Evolutionary conservation across 1,140 invertebrate genomes (phyloP), one percentile per base, ranked within the genome.

Genomic region (Cotesia typhae): DNA sequence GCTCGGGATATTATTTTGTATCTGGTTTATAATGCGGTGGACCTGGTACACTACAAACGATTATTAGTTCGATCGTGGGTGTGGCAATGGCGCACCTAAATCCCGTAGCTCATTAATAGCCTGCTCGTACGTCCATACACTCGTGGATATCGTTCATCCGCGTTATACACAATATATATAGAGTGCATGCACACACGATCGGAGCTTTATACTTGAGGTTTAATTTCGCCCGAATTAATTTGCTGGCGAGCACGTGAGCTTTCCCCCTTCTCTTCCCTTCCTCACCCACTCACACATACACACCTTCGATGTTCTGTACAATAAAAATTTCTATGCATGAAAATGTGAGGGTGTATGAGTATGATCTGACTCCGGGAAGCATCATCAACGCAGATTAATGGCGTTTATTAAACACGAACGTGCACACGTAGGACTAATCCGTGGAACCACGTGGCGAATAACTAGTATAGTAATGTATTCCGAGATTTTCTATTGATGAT

Each of bases 141-240:
- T 47, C 41, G 41, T 47, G 41, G 41, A 47, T 47, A 47, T 47
- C 41, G 41, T 47, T 7, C 41, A 47, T 7, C 41, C 41, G 41
- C 41, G 41, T 28, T 28, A 28, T 17, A 17, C 17, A 17, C 17
- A 17, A 17, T 28, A 28, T 28, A 28, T 28, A 28, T 28, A 28
- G 28, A 28, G 51, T 60, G 17, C 60, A 67, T 67, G 36, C 59
- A 60, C 72, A 74, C 63, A 47, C 67, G 60, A 17, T 35, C 60
- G 53, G 36, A 73, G 80, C 78, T 79, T 80, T 80, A 80, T 83
- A 82, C 80, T 85, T 83, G 80, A 85, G 80, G 76, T 83, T 85
- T 83, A 84, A 84, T 82, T 82, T 83, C 76, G 66, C 72, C 77
- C 74, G 75, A 81, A 85, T 85, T 84, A 85, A 85, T 86, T 85